A percentile compares a stretch with the other conserved stretches of the same genome.
These are phyloP conservation scores for Hippocampus mohnikei DNA, from an alignment of 2,113 vertebrate species.

Conservation along the genomic window DNA sequence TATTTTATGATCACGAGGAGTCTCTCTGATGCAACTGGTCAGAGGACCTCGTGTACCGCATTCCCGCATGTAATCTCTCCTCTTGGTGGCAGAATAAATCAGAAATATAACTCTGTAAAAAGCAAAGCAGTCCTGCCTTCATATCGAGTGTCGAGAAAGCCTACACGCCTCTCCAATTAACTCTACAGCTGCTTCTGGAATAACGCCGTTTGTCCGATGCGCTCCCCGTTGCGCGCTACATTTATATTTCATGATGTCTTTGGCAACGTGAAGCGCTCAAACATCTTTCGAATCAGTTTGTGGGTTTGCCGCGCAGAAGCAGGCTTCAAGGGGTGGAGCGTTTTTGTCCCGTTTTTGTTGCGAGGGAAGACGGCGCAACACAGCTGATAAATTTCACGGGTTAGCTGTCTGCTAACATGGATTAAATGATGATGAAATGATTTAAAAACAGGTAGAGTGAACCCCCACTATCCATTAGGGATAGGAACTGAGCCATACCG, in stretches of 20 bases:
- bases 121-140: constrained; percentile 1
- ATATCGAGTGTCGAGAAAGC: not conserved
- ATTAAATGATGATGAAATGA: too few species aligned
- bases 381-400: not conserved
- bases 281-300: not conserved
- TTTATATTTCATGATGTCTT: constrained; percentile 13
- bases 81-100: not conserved
- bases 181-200: constrained; percentile 6
- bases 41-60: not conserved
- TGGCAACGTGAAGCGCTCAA: constrained; percentile 1
- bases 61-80: not conserved
- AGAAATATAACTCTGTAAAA: not conserved
- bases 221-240: not conserved
- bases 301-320: not conserved
- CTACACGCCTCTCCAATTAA: constrained; percentile 5
- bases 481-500: too few species aligned
- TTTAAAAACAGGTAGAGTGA: too few species aligned
- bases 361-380: not conserved
- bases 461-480: too few species aligned
- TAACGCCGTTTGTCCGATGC: not conserved
- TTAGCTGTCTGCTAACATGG: not conserved
- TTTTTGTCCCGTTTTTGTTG: not conserved
- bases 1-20: not conserved
- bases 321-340: not conserved
- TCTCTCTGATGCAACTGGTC: not conserved